Base-by-base conservation (phyloP, 2,113 vertebrate genomes). In the Channa argus region DNA sequence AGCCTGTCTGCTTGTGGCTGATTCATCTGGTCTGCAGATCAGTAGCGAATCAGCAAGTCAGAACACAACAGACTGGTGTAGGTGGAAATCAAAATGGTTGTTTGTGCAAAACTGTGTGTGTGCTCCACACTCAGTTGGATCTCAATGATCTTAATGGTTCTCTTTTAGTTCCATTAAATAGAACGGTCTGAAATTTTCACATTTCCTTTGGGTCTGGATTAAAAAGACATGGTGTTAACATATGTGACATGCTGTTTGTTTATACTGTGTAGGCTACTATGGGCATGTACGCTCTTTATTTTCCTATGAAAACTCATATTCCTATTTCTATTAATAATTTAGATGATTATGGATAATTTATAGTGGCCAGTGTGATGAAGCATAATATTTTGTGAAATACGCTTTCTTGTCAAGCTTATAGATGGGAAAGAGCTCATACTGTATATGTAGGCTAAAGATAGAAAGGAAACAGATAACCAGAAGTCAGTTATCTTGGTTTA, bases 21-120 rank as follows among this genome's bases (percentile, higher is more conserved):
- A 90, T 77, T 91, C 80, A 88, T 89, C 81, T 24, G 39, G 76
- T 81, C 72, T 72, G 59, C 63, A 14, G 44, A 78, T 81, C 72
- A 74, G 59, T 61, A 14, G 44, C 15, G 8, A 66, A 63, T 10
- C 37, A 60, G 61, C 60, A 4, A 9, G 39, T 67, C 54, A 66
- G 71, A 68, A 8, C 71, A 53, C 13, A 72, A 55, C 81, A 85
- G 80, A 69, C 85, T 63, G 71, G 73, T 85, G 87, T 85, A 79
- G 88, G 87, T 72, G 84, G 83, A 47, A 74, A 39, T 61, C 50
- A 53, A 38, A 88, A 70, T 1, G 52, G 24, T 67, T 70, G 70
- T 77, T 76, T 80, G 58, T 71, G 46, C 3, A 46, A 51, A 55
- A 45, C 47, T 64, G 38, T 61, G 70, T 49, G 56, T 0, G 0